phyloP scores from a whole-genome alignment of 2,888 invertebrate species.

The Spatulosminthurus flaviceps region DNA sequence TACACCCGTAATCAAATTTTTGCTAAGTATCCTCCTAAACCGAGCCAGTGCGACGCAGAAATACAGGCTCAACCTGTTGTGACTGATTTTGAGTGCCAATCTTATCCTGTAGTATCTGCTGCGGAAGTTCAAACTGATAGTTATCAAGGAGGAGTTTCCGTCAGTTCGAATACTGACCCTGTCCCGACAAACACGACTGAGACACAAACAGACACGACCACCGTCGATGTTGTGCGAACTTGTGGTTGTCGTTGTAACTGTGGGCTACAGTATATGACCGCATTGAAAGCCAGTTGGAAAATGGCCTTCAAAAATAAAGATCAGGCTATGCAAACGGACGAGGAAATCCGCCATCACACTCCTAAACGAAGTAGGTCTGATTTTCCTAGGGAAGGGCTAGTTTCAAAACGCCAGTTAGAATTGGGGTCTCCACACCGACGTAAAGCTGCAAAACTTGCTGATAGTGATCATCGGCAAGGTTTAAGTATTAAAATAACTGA shows the following conservation, averaged over 20 bases:
- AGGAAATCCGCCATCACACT: not conserved
- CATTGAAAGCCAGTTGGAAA: conserved; percentile 30
- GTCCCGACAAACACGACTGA: not conserved
- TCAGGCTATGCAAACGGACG: conserved; percentile 1
- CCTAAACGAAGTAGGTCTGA: not conserved
- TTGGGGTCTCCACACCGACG: not conserved
- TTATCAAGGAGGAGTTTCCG: not conserved
- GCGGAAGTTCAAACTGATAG: conserved; percentile 30
- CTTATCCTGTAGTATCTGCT: not conserved
- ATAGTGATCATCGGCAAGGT: not conserved
- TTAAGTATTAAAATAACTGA: not conserved
- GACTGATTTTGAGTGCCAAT: conserved; percentile 21
- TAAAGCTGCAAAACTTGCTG: not conserved
- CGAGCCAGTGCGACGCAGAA: not conserved
- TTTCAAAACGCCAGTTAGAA: not conserved
- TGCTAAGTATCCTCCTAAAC: not conserved
- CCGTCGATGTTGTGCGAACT: conserved; percentile 19
- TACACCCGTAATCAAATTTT: not conserved
- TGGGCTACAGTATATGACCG: conserved; percentile 39
- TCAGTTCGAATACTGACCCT: not conserved
- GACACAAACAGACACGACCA: conserved; percentile 29
- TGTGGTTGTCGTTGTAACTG: conserved; percentile 42
- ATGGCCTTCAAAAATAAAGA: conserved; percentile 33
- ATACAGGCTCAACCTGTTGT: not conserved
- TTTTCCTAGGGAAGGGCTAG: not conserved